A percentile compares a stretch with the other conserved stretches of the same genome.
Conservation (phyloP, 2,888 invertebrate genomes). For the Mycogona germanica region DNA sequence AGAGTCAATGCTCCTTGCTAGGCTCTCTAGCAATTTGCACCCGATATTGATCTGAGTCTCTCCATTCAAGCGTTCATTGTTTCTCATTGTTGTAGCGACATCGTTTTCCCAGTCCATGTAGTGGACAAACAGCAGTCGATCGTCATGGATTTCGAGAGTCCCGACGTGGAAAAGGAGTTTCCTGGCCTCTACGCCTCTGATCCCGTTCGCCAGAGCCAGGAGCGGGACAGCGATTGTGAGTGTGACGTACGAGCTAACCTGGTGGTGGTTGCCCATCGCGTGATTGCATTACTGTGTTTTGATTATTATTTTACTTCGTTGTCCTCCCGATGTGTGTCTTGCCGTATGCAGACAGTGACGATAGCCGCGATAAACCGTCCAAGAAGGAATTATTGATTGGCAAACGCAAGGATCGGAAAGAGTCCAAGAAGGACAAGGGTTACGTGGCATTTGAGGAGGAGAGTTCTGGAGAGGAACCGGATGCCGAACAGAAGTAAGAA, state of each 20-base stretch:
- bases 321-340: background rate
- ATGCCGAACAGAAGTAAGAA: constrained; percentile 61
- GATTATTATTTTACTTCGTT: background rate
- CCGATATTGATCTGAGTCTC: too few relatives aligned
- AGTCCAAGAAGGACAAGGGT: constrained; percentile 67
- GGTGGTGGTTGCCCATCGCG: background rate
- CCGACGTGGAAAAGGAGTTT: constrained; percentile 81
- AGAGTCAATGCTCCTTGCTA: too few relatives aligned
- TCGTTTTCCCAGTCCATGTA: too few relatives aligned
- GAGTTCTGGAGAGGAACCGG: constrained; percentile 75
- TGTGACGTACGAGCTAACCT: background rate
- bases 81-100: too few relatives aligned
- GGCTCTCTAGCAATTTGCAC: too few relatives aligned
- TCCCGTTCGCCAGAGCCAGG: constrained; percentile 31
- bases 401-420: constrained; percentile 61
- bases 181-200: constrained; percentile 77
- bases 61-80: too few relatives aligned
- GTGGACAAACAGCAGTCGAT: too few relatives aligned
- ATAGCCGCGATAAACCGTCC: constrained; percentile 22
- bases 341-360: constrained; percentile 52
- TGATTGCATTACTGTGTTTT: background rate
- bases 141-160: constrained; percentile 74
- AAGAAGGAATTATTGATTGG: constrained; percentile 25
- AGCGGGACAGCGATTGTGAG: constrained; percentile 25
- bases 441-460: constrained; percentile 88